A percentile compares a stretch with the other conserved stretches of the same genome.
Conservation (phyloP, 2,113 vertebrate species). For the Pitta sordida region DNA sequence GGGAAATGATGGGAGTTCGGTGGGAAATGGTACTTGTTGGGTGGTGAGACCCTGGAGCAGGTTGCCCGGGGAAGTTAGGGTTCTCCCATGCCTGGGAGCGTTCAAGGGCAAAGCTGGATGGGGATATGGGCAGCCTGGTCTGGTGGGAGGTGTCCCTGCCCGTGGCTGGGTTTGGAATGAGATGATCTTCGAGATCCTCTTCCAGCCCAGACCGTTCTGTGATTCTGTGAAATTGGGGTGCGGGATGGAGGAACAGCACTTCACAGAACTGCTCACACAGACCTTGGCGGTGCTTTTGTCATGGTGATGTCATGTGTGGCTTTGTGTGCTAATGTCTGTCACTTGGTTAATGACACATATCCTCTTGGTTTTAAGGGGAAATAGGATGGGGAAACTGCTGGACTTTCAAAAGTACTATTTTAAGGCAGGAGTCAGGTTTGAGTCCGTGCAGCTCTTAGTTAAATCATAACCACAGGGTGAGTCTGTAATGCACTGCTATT, state of each 20-base stretch:
- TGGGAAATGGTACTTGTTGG: rapidly evolving
- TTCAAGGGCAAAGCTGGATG: neutral
- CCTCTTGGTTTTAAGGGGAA: neutral
- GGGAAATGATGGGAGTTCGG: neutral
- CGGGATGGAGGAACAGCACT: neutral
- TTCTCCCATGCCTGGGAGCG: neutral
- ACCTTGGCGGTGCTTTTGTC: rapidly evolving
- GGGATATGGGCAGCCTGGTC: rapidly evolving
- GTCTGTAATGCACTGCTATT: neutral
- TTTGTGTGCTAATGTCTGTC: neutral
- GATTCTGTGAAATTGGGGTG: neutral
- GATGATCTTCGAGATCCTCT: neutral
- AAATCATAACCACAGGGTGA: neutral
- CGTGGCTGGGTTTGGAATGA: neutral
- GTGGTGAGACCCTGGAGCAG: neutral
- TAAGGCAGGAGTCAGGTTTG: neutral
- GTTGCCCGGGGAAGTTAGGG: neutral
- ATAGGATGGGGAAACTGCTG: neutral
- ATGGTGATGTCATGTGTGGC: too few relatives aligned
- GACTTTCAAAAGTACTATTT: neutral
- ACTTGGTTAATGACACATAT: neutral
- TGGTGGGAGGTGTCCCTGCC: neutral
- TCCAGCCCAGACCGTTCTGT: neutral
- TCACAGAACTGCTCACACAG: neutral
- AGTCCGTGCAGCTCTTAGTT: rapidly evolving